Evolutionary conservation across 1,140 invertebrate genomes (phyloP), one percentile per base, ranked within the genome.

Genomic region (Drosophila asahinai): DNA sequence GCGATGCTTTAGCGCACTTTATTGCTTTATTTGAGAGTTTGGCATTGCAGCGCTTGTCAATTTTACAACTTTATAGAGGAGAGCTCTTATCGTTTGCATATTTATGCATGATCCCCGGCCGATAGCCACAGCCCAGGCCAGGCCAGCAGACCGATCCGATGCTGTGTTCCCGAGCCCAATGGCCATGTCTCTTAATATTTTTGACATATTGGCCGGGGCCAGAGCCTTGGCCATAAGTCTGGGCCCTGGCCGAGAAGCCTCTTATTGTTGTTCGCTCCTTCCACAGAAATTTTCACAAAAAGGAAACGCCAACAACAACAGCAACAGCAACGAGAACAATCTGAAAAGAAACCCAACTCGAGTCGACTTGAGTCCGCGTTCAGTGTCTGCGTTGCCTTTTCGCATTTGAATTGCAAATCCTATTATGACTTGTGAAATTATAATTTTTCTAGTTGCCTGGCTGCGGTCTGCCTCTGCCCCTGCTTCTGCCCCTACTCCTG

Each of bases 391-490:
- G 74, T 83, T 74, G 71, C 71, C 70, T 52, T 74, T 73, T 82
- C 67, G 81, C 79, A 92, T 92, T 92, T 92, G 91, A 92, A 92
- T 92, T 92, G 91, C 91, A 92, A 92, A 92, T 92, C 83, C 83
- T 91, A 89, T 92, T 92, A 91, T 92, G 91, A 92, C 91, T 92
- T 83, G 86, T 91, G 84, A 92, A 92, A 92, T 92, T 92, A 86
- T 84, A 86, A 91, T 81, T 92, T 83, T 81, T 86, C 81, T 86
- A 91, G 83, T 83, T 70, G 84, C 84, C 83, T 66, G 77, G 51
- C 77, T 61, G 77, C 58, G 61, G 67, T 80, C 67, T 72, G 36
- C 9, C 9, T 25, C 22, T 14, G 8, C 22, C 17, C 30, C 48
- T 15, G 11, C 38, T 9, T 22, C 30, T 12, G 9, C 17, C 8